Conservation (phyloP, 2,797 vertebrate species). For the Tragelaphus oryx region DNA sequence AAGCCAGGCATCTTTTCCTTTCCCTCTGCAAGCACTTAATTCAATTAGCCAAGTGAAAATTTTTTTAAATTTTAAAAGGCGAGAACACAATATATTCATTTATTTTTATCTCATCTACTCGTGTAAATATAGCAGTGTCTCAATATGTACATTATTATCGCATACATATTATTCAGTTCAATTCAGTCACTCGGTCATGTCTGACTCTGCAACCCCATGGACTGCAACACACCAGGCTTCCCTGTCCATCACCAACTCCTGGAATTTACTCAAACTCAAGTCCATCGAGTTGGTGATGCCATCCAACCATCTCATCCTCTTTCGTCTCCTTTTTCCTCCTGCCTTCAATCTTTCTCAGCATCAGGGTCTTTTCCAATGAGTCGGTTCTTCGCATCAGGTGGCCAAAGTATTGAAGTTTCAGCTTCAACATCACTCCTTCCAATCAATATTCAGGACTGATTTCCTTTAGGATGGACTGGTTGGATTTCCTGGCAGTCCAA, state of each 20-base stretch:
- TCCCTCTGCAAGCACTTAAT: background rate
- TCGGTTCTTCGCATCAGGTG: fast-evolving
- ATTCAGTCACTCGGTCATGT: background rate
- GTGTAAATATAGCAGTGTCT: background rate
- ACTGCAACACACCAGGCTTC: background rate
- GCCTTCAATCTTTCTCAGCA: background rate
- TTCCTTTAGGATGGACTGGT: background rate
- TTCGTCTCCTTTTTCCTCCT: fast-evolving
- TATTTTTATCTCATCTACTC: background rate
- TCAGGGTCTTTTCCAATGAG: background rate
- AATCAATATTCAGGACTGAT: background rate
- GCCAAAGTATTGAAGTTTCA: background rate
- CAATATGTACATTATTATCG: background rate
- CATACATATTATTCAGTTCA: background rate
- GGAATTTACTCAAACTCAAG: background rate
- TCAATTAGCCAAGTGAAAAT: background rate
- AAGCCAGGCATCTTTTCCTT: background rate
- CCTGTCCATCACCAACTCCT: background rate
- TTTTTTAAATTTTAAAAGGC: background rate
- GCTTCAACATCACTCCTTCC: background rate
- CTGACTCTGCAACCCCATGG: background rate
- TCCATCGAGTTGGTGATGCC: background rate
- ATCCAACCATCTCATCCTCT: background rate
- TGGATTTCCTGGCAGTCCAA: background rate
- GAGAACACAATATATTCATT: background rate